Conservation (phyloP, 2,797 vertebrate genomes). For the Pipistrellus nathusii region DNA sequence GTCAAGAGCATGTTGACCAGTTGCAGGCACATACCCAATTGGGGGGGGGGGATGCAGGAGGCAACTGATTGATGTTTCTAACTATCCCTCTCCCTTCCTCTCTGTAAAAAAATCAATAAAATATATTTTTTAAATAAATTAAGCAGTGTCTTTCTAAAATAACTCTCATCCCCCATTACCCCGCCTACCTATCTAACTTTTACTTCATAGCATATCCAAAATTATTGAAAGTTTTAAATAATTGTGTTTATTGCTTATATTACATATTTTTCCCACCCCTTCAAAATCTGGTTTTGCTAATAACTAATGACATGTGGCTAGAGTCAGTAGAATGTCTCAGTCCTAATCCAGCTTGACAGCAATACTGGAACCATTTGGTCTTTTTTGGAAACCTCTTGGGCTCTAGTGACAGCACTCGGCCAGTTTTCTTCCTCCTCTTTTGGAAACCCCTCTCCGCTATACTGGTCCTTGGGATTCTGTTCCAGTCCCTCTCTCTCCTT, state of each 20-base stretch:
- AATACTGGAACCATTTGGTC: background rate
- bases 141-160: constrained; percentile 55
- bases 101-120: no score
- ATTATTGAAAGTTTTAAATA: constrained; percentile 41
- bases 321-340: background rate
- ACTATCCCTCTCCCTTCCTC: no score
- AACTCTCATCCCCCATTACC: background rate
- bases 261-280: background rate
- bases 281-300: constrained; percentile 59
- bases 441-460: background rate
- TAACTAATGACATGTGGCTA: background rate
- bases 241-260: constrained; percentile 1
- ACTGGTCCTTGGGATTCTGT: background rate
- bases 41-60: no score
- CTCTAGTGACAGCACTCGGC: background rate
- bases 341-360: constrained; percentile 11
- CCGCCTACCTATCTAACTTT: background rate
- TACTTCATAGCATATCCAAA: constrained; percentile 19
- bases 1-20: no score
- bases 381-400: background rate
- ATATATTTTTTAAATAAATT: background rate
- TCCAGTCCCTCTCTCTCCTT: background rate
- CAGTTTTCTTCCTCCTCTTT: constrained; percentile 2
- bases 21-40: no score
- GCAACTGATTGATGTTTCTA: no score